Evolutionary conservation across 2,113 vertebrate genomes (phyloP).

Genomic region (Ptychochromis oligacanthus): DNA sequence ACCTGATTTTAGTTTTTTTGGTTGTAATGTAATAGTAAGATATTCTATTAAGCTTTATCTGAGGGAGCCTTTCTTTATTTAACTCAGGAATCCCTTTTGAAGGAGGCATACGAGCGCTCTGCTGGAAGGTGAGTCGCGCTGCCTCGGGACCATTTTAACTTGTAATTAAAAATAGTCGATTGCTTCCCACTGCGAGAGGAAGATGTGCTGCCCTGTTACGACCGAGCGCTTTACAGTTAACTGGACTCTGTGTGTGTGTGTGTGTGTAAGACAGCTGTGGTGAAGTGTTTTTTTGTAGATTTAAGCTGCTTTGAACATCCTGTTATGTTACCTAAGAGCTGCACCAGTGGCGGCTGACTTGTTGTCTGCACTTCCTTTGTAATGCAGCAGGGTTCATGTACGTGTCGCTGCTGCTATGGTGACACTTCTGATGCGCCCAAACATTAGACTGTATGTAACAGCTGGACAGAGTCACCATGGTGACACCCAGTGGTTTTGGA

Average conservation of each 20-base stretch:
- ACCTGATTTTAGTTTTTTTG: slow-evolving; percentile 17
- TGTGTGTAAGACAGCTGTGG: neutral
- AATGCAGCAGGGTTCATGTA: neutral
- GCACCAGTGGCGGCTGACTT: neutral
- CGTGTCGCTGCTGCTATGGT: neutral
- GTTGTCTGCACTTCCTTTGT: neutral
- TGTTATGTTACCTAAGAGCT: neutral
- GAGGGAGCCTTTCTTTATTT: neutral
- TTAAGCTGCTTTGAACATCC: too few relatives aligned
- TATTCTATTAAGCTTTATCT: neutral
- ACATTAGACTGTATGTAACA: neutral
- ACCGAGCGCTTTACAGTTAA: neutral
- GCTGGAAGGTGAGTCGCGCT: slow-evolving; percentile 92
- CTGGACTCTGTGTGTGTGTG: neutral
- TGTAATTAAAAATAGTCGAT: neutral
- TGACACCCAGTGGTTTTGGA: neutral
- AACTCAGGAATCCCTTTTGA: slow-evolving; percentile 93
- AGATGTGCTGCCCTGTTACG: neutral
- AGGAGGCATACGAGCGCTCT: slow-evolving; percentile 92
- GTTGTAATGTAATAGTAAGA: neutral
- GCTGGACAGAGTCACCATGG: neutral
- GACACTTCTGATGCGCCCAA: neutral
- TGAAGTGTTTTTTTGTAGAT: neutral
- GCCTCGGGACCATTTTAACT: neutral
- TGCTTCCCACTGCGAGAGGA: neutral